These are phyloP conservation scores for Aspidiotus rigidus DNA, from an alignment of 2,888 invertebrate species.

Conservation along the genomic window DNA sequence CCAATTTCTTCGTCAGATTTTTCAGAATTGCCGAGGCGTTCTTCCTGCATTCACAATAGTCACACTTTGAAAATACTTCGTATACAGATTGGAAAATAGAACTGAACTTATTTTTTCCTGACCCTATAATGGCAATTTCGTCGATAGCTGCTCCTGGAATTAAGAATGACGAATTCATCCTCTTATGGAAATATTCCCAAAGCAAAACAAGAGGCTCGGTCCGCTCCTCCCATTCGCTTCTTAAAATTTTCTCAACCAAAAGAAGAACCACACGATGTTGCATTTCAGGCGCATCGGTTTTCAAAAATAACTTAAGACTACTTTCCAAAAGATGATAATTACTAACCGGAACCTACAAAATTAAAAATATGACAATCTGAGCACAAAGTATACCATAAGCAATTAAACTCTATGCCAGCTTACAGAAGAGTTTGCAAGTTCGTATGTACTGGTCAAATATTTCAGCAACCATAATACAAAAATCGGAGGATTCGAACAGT, in stretches of 20 bases:
- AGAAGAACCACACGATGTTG: slow-evolving; percentile 43
- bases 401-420: background rate
- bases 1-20: slow-evolving; percentile 36
- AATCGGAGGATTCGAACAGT: slow-evolving; percentile 11
- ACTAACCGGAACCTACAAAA: slow-evolving; percentile 39
- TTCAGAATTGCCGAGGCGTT: slow-evolving; percentile 41
- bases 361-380: background rate
- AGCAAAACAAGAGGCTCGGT: slow-evolving; percentile 47
- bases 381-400: background rate
- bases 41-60: too few species aligned
- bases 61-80: too few species aligned
- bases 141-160: slow-evolving; percentile 46
- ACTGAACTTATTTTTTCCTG: slow-evolving; percentile 10
- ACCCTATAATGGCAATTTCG: slow-evolving; percentile 44
- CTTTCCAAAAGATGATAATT: slow-evolving; percentile 47
- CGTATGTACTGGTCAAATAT: slow-evolving; percentile 35
- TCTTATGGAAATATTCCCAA: slow-evolving; percentile 53
- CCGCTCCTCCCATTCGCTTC: slow-evolving; percentile 46
- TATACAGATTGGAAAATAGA: too few species aligned
- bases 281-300: slow-evolving; percentile 46
- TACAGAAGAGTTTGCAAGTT: slow-evolving; percentile 10
- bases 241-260: slow-evolving; percentile 38
- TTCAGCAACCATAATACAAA: slow-evolving; percentile 28
- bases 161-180: slow-evolving; percentile 49
- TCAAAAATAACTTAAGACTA: slow-evolving; percentile 46